Base-by-base conservation (phyloP, 2,797 vertebrate genomes). In the Lycodopsis pacificus region DNA sequence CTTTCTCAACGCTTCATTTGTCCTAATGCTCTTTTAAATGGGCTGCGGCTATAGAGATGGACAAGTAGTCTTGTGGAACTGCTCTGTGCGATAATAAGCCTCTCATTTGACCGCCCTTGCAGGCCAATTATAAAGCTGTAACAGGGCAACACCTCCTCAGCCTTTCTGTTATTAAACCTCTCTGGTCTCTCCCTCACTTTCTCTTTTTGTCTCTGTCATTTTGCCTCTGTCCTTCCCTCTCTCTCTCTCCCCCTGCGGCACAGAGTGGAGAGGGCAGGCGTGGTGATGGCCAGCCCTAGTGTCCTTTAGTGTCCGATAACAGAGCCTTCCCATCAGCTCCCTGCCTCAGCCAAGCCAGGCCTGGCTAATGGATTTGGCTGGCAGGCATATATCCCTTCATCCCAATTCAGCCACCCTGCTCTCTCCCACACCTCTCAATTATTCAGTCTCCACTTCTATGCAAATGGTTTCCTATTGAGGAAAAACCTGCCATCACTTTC, bases 311-410 rank as follows among this genome's bases (percentile, higher is more conserved):
- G 94, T 95, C 94, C 93, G 90, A 94, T 94, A 95, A 94, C 92
- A 91, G 90, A 92, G 88, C 88, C 87, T 92, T 84, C 89, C 89
- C 93, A 91, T 94, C 93, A 92, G 88, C 92, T 76, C 88, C 89
- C 88, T 88, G 82, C 88, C 84, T 91, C 87, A 51, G 86, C 91
- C 89, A 85, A 92, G 90, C 91, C 91, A 79, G 92, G 87, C 88
- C 91, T 86, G 86, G 88, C 94, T 95, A 95, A 95, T 95, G 95
- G 94, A 94, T 95, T 95, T 96, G 91, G 95, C 95, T 96, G 93
- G 93, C 92, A 95, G 95, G 95, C 94, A 95, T 94, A 94, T 85
- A 91, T 92, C 92, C 93, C 92, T 90, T 94, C 90, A 94, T 93
- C 91, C 91, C 90, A 90, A 82, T 90, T 88, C 90, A 88, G 82